Base-by-base conservation (phyloP, 2,113 vertebrate species). In the Archocentrus centrarchus region DNA sequence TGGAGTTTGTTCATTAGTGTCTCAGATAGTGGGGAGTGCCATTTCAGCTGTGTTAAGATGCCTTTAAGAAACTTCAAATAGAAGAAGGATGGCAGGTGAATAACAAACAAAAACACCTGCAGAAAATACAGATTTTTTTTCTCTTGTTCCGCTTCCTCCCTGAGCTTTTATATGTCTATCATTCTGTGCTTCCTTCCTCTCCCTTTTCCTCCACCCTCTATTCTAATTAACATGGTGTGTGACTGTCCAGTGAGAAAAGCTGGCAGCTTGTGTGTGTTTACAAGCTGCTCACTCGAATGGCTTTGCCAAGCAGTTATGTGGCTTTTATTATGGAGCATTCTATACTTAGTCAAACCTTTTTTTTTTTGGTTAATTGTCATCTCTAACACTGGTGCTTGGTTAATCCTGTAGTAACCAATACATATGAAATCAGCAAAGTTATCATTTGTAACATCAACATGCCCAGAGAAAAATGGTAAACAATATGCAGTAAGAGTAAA, bases 141-240 rank as follows among this genome's bases (percentile, higher is more conserved):
- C 41, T 59, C 24, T 58, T 7, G 60, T 20, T 18, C 18, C 11
- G 20, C 3, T 15, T 3, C 20, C 27, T 41, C 24, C 5, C 15
- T 9, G 15, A 77, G 24, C 44, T 73, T 73, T 32, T 63, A 39
- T 79, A 20, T 78, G 3, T 86, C 62, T 30, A n/a, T 55, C 53
- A 32, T 61, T 73, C 32, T 55, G 11, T 82, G 60, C 53, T 61
- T 68, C 62, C 9, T 22, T 73, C 55, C 70, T 73, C 63, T 32
- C 75, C 7, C 80, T 59, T 64, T 73, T 53, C 50, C 80, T 27
- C 14, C 75, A 57, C 5, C 55, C 24, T 81, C 64, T 68, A 57
- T 89, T 83, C 73, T 87, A 94, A 91, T 94, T 90, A 89, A 80
- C 89, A 90, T 93, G 84, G 82, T 80, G 79, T 92, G 27, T 63